Evolutionary conservation across 2,888 invertebrate genomes (phyloP).

Genomic region (Spatulosminthurus flaviceps): DNA sequence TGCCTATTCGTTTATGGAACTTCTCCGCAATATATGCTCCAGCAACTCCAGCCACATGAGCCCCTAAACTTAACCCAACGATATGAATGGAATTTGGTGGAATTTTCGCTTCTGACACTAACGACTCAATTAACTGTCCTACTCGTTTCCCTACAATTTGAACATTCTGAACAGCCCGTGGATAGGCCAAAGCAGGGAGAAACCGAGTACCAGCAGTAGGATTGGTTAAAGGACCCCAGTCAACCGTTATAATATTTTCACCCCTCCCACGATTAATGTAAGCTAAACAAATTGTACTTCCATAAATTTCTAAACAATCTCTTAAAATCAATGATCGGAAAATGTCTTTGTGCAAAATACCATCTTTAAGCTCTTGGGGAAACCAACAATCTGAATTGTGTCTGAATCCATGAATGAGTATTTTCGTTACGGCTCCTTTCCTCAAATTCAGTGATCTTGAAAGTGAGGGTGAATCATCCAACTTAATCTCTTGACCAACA

Average conservation of each 20-base stretch:
- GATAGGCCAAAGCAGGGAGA: constrained; percentile 15
- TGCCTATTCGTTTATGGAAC: too few relatives aligned
- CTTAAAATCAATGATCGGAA: neutral
- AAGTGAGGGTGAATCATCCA: neutral
- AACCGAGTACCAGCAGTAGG: neutral
- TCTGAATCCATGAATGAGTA: constrained; percentile 41
- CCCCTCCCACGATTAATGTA: constrained; percentile 25
- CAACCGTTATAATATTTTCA: constrained; percentile 33
- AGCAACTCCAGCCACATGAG: neutral
- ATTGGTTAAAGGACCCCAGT: constrained; percentile 38
- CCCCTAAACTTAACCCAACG: constrained; percentile 6
- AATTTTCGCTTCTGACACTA: neutral
- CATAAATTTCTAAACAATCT: too few relatives aligned
- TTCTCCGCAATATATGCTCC: neutral
- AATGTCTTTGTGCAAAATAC: constrained; percentile 12
- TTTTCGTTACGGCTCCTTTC: constrained; percentile 1
- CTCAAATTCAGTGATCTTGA: neutral
- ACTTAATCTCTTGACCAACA: neutral
- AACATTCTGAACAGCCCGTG: constrained; percentile 27
- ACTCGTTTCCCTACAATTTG: constrained; percentile 18
- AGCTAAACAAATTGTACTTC: constrained; percentile 6
- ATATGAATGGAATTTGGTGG: neutral
- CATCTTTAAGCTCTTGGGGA: constrained; percentile 46
- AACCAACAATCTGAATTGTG: constrained; percentile 46
- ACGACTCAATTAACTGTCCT: constrained; percentile 6